Conservation (phyloP, 2,797 vertebrate genomes). For the Coccyzus lansbergi region DNA sequence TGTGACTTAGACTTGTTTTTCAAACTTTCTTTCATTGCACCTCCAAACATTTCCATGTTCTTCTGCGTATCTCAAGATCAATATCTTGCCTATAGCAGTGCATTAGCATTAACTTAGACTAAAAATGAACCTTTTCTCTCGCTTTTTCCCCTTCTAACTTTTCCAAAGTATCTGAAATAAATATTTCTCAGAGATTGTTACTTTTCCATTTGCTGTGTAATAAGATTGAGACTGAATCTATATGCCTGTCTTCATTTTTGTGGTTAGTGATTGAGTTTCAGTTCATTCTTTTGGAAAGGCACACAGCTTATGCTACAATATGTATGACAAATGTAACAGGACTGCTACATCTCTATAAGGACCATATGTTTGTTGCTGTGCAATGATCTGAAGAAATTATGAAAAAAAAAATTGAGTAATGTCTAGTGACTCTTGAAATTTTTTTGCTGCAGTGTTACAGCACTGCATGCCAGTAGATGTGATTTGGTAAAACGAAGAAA, state of each 20-base stretch:
- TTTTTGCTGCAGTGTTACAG: background rate
- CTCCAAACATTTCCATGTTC: background rate
- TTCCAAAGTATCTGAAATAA: background rate
- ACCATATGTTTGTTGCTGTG: background rate
- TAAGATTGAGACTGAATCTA: background rate
- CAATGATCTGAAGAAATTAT: background rate
- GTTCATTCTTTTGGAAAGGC: background rate
- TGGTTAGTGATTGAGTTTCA: slow-evolving; percentile 10
- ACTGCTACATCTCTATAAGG: background rate
- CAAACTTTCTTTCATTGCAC: background rate
- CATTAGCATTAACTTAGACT: background rate
- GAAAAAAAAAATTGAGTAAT: background rate
- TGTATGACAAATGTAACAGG: background rate
- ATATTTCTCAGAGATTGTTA: background rate
- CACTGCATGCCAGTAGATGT: background rate
- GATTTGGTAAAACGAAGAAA: background rate
- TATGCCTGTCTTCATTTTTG: background rate
- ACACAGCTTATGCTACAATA: background rate
- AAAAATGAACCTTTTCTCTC: background rate
- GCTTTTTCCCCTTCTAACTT: background rate
- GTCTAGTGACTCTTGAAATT: background rate
- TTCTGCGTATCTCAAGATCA: background rate
- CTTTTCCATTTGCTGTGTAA: background rate
- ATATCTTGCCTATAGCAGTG: background rate
- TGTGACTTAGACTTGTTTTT: background rate